Evolutionary conservation across 2,113 vertebrate genomes (phyloP), one percentile per base, ranked within the genome.

Genomic region (Glareola pratincola): DNA sequence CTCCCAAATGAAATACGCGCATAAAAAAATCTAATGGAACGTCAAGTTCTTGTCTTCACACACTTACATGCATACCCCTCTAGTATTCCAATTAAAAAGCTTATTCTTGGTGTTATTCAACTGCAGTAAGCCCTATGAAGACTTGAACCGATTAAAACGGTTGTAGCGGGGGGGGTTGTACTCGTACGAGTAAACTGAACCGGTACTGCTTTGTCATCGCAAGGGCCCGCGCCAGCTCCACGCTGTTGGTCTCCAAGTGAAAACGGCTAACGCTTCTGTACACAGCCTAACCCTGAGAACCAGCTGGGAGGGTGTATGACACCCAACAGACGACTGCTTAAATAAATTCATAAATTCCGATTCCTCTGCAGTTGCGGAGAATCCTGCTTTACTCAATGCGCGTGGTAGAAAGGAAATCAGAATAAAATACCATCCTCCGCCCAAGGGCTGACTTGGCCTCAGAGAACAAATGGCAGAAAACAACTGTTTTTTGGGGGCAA

Each of bases 161-260:
- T 4, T 69, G 11, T 3, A 32, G n/a, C n/a, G n/a, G 22, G 0
- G 1, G 6, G 1, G 7, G 27, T 30, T 26, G n/a, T n/a, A 19
- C 53, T 54, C 16, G 1, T 0, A 36, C 0, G 32, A n/a, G 12
- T 6, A 29, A 56, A 21, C 41, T 20, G 4, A 68, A 3, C 24
- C n/a, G 51, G 15, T 5, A 20, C 32, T 29, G 6, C 59, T 77
- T 39, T 9, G 50, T 6, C 54, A 47, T 4, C 23, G 2, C 0
- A 68, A 39, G 8, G 45, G n/a, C 21, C 77, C 71, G 23, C 54
- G 56, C 2, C 82, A 56, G 22, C 45, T 43, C 13, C 67, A 72
- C 60, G 43, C 0, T 50, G 15, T 1, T 78, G 21, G 4, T 48
- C 88, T 56, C 77, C 43, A 24, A 62, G 41, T 19, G 37, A 73